phyloP scores from a whole-genome alignment of 2,797 vertebrate species.

The Chelon labrosus region DNA sequence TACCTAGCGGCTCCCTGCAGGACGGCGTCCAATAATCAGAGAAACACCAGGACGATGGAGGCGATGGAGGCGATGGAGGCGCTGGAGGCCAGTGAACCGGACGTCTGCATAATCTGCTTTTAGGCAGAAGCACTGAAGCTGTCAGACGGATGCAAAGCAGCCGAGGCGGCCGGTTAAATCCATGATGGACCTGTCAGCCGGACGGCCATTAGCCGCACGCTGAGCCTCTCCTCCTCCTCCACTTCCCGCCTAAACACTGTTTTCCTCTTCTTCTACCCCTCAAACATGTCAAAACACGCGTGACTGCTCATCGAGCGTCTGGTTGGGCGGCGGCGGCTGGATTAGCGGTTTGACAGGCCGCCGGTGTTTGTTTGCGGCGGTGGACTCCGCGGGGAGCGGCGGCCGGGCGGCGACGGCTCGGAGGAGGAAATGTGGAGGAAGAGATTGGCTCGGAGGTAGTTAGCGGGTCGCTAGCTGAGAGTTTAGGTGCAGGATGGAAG shows the following conservation, averaged over 20 bases:
- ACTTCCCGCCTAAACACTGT: conserved; percentile 30
- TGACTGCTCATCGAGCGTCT: conserved; percentile 68
- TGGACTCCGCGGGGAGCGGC: conserved; percentile 49
- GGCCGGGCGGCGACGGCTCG: conserved; percentile 29
- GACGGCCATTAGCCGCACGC: conserved; percentile 68
- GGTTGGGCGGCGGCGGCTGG: conserved; percentile 34
- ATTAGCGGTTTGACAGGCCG: conserved; percentile 74
- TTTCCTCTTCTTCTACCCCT: conserved; percentile 24
- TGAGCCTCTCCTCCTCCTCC: conserved; percentile 30
- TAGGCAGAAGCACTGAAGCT: conserved; percentile 67
- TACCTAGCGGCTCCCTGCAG: conserved; percentile 67
- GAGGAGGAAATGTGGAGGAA: conserved; percentile 56
- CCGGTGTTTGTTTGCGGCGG: conserved; percentile 56
- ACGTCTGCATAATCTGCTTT: conserved; percentile 77
- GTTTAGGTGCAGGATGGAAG: conserved; percentile 40
- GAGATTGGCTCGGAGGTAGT: conserved; percentile 73
- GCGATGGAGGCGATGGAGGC: conserved; percentile 18
- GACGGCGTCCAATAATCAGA: too few relatives aligned
- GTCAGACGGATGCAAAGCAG: conserved; percentile 71
- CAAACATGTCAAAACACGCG: conserved; percentile 73
- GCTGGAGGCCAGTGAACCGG: conserved; percentile 77
- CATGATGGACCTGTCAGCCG: conserved; percentile 77
- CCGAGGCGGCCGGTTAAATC: conserved; percentile 48
- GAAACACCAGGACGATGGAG: conserved; percentile 62
- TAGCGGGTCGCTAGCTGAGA: conserved; percentile 44